A percentile compares a stretch with the other conserved stretches of the same genome.
Evolutionary conservation across 2,888 invertebrate genomes (phyloP).

Genomic region (Tetranychus truncatus): DNA sequence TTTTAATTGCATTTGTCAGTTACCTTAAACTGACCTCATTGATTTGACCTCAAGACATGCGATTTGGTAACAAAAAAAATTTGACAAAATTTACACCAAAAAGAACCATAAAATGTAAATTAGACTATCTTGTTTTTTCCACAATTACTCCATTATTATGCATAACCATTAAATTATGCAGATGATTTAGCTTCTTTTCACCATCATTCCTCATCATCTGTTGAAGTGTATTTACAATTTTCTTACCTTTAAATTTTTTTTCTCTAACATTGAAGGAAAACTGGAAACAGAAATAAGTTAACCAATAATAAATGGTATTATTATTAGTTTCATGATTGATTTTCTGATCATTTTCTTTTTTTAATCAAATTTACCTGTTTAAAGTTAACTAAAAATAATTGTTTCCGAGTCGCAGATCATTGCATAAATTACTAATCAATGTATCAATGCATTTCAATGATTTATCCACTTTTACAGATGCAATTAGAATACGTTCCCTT

Average conservation of each 20-base stretch:
- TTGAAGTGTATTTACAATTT: not conserved
- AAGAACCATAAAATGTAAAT: too few relatives aligned
- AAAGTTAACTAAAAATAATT: too few relatives aligned
- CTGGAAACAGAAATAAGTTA: not conserved
- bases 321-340: not conserved
- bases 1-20: conserved; percentile 1
- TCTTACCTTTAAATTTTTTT: not conserved
- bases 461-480: too few relatives aligned
- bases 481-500: too few relatives aligned
- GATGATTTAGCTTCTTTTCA: not conserved
- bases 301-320: not conserved
- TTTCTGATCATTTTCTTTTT: not conserved
- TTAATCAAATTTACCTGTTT: not conserved
- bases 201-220: not conserved
- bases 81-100: too few relatives aligned
- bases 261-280: not conserved
- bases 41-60: not conserved
- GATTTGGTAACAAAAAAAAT: too few relatives aligned
- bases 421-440: too few relatives aligned
- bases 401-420: too few relatives aligned
- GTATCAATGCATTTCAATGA: too few relatives aligned
- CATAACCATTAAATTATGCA: not conserved
- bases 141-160: too few relatives aligned
- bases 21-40: not conserved
- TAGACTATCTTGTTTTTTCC: too few relatives aligned